phyloP scores from a whole-genome alignment of 2,888 invertebrate species.

The Nemurella pictetii region DNA sequence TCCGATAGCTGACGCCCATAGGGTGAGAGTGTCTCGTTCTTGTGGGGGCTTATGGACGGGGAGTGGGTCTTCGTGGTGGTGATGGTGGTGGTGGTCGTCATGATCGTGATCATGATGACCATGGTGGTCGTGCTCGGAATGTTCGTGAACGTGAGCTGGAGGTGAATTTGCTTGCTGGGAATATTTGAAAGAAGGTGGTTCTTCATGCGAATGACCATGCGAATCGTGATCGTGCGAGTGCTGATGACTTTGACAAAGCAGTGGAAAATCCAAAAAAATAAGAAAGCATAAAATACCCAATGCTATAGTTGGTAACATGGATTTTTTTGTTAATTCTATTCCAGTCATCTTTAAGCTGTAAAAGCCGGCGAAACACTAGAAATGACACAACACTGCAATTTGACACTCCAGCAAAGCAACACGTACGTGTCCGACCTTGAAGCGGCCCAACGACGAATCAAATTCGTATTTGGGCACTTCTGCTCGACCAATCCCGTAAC shows the following conservation, averaged over 20 bases:
- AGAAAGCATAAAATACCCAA: constrained; percentile 47
- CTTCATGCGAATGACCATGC: constrained; percentile 52
- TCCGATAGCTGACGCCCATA: constrained; percentile 82
- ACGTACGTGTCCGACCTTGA: neutral
- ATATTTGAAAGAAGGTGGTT: constrained; percentile 81
- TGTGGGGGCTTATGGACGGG: constrained; percentile 30
- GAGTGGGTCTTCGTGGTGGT: constrained; percentile 43
- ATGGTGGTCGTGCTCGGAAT: constrained; percentile 32
- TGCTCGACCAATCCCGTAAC: neutral
- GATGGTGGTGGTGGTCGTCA: constrained; percentile 27
- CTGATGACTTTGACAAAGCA: constrained; percentile 48
- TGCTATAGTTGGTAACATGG: constrained; percentile 49
- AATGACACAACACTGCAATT: neutral
- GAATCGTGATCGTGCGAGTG: constrained; percentile 45
- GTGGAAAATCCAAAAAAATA: constrained; percentile 51
- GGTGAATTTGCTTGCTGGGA: constrained; percentile 68
- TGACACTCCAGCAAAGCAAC: neutral
- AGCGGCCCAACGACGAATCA: neutral
- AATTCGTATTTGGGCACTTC: neutral
- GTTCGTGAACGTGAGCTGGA: constrained; percentile 38
- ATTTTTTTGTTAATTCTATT: constrained; percentile 44
- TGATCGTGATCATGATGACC: constrained; percentile 38
- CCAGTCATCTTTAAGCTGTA: neutral
- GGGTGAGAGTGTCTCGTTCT: constrained; percentile 41
- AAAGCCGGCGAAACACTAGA: neutral